Base-by-base conservation (phyloP, 2,797 vertebrate species). In the Lophotriccus pileatus region DNA sequence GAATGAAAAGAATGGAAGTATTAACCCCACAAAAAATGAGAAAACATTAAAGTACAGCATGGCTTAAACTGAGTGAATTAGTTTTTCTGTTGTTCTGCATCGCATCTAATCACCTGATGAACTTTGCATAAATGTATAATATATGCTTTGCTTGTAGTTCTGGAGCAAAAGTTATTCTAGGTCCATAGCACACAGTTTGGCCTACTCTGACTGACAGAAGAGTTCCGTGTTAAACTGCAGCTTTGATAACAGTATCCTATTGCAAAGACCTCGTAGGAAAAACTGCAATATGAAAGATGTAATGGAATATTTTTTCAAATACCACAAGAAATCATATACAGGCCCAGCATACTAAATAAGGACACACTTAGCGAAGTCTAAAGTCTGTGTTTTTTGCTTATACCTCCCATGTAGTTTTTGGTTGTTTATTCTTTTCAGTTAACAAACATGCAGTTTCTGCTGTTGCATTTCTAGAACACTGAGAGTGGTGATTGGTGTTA, bases 51-150 rank as follows among this genome's bases (percentile, higher is more conserved):
- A 90, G 56, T 70, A 14, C 4, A 37, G 18, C 49, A 9, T 23
- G 30, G 4, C 20, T 30, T 70, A 34, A 20, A 50, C 16, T 28
- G 68, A 60, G 10, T 67, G 12, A n/a, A n/a, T 63, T 70, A 30
- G 2, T 14, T 73, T 81, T 69, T 73, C 9, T 37, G 64, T 46
- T 30, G 12, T 64, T 86, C 62, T 82, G 9, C 2, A 3, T 59
- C 49, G 22, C 11, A 14, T 59, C 19, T 89, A 41, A 28, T 83
- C 0, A 2, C 0, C 0, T 56, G 21, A 58, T n/a, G 43, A 67
- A 50, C 25, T 85, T 73, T n/a, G 8, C 63, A 1, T 58, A 39
- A 58, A n/a, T 43, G 15, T 9, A 10, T 81, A 69, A 14, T 69
- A 24, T 7, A 4, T 68, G 9, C 13, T 52, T 74, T 68, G 9